A percentile compares a stretch with the other conserved stretches of the same genome.
Conservation (phyloP, 2,113 vertebrate species). For the Phylloscopus whistleri region DNA sequence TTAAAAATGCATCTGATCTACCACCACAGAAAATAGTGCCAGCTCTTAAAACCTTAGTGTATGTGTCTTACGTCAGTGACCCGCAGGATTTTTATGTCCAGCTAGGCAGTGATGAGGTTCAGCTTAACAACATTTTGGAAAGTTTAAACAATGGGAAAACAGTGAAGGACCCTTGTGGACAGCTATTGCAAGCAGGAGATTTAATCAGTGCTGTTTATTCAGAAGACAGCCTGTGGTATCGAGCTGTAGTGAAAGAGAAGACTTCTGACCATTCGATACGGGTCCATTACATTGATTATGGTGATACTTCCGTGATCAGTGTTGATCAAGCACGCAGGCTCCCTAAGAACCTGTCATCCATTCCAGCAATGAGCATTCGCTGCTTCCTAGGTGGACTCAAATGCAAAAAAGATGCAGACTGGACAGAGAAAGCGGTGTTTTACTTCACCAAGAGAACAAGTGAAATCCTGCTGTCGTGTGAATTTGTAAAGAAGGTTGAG, state of each 20-base stretch:
- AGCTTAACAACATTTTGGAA: conserved; percentile 76
- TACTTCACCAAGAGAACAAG: conserved; percentile 74
- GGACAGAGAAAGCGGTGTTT: conserved; percentile 50
- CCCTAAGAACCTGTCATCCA: conserved; percentile 36
- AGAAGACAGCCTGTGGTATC: conserved; percentile 85
- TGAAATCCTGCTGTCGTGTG: conserved; percentile 72
- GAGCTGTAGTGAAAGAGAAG: conserved; percentile 79
- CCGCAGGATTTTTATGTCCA: conserved; percentile 88
- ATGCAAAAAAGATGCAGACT: background rate
- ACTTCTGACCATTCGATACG: conserved; percentile 23
- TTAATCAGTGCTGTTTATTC: conserved; percentile 83
- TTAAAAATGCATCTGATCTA: conserved; percentile 69
- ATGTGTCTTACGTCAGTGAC: conserved; percentile 82
- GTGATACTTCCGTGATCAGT: conserved; percentile 78
- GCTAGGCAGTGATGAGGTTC: conserved; percentile 74
- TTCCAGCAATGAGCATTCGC: conserved; percentile 77
- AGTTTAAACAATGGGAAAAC: conserved; percentile 73
- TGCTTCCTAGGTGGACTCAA: conserved; percentile 77
- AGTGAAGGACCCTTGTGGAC: background rate
- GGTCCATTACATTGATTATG: conserved; percentile 91
- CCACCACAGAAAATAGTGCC: conserved; percentile 71
- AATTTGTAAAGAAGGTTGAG: conserved; percentile 76
- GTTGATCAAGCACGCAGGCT: conserved; percentile 70
- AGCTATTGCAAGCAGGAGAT: conserved; percentile 73
- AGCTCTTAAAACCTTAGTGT: conserved; percentile 77